Evolutionary conservation across 1,140 invertebrate species (phyloP).

Genomic region (Oscheius sp.): DNA sequence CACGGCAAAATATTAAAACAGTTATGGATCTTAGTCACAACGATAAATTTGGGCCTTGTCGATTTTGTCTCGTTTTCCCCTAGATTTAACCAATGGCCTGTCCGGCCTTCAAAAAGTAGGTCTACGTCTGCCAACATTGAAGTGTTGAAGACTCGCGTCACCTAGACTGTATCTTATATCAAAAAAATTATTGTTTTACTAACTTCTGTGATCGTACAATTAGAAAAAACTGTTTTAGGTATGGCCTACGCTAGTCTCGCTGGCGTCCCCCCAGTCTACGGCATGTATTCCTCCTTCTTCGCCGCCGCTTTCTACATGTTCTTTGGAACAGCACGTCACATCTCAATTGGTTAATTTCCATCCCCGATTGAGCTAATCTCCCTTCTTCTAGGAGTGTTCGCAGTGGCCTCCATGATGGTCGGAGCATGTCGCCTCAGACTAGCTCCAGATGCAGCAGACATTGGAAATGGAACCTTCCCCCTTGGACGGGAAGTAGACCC

Average conservation of each 20-base stretch:
- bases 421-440: slow-evolving; percentile 40
- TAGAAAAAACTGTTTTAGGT: slow-evolving; percentile 42
- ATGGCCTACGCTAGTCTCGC: slow-evolving; percentile 64
- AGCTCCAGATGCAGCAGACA: background rate
- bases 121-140: no score
- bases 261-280: slow-evolving; percentile 63
- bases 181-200: no score
- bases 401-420: slow-evolving; percentile 59
- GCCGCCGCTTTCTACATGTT: slow-evolving; percentile 64
- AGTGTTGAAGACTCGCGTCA: no score
- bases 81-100: no score
- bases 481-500: slow-evolving; percentile 45
- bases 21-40: no score
- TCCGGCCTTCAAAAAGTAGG: no score
- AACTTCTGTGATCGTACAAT: no score
- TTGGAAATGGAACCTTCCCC: background rate
- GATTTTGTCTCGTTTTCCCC: no score
- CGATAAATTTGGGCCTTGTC: no score
- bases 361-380: background rate
- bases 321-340: slow-evolving; percentile 64
- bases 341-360: slow-evolving; percentile 48
- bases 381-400: slow-evolving; percentile 50
- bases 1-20: no score
- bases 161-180: no score
- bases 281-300: slow-evolving; percentile 65